Conservation (phyloP, 2,113 vertebrate species). For the Tretioscincus oriximinensis region DNA sequence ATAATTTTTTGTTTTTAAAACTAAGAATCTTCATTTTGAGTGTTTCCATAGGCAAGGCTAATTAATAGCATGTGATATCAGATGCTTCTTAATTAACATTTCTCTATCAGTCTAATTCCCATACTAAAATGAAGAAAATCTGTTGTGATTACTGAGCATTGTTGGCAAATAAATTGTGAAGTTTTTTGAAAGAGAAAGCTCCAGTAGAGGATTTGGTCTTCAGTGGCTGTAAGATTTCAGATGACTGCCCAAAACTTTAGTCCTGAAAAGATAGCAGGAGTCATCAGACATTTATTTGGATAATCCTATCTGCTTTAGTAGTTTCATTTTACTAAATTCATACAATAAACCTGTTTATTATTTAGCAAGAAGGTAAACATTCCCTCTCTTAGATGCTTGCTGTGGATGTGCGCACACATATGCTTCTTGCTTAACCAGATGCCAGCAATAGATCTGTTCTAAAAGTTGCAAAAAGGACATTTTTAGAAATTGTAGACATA, state of each 20-base stretch:
- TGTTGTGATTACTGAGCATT: not conserved
- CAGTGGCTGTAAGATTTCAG: not conserved
- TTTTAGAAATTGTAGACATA: not conserved
- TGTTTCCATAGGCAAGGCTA: not conserved
- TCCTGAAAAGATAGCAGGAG: not conserved
- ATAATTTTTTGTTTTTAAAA: not conserved
- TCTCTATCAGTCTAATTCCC: not conserved
- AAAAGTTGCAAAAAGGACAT: not conserved
- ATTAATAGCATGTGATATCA: not conserved
- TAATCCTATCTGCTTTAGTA: not conserved
- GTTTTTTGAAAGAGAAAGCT: not conserved
- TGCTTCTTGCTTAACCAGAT: not conserved
- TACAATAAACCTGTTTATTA: conserved; percentile 2
- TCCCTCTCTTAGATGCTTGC: not conserved
- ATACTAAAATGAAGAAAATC: not conserved
- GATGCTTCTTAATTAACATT: not conserved
- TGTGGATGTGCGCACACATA: not conserved
- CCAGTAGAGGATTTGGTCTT: not conserved
- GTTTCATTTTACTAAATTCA: not conserved
- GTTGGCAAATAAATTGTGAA: too few species aligned
- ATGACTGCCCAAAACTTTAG: not conserved
- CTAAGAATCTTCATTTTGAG: not conserved
- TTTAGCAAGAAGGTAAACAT: not conserved
- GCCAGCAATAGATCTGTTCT: not conserved
- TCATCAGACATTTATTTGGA: not conserved